Evolutionary conservation across 1,140 invertebrate species (phyloP).

Genomic region (Cotesia chilonis): DNA sequence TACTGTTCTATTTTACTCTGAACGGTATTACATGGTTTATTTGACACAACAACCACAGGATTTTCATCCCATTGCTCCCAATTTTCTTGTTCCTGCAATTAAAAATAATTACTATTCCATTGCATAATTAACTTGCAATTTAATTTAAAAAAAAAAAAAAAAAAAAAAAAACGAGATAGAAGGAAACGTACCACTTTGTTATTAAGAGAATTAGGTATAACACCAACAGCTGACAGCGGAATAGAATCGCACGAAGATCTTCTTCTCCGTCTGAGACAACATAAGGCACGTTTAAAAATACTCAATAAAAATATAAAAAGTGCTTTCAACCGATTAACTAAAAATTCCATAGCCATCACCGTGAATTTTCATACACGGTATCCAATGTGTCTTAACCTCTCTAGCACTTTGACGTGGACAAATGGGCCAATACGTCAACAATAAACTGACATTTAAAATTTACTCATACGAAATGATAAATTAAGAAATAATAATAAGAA

Average conservation of each 20-base stretch:
- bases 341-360: slow-evolving; percentile 57
- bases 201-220: slow-evolving; percentile 59
- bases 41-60: slow-evolving; percentile 54
- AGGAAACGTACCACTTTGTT: slow-evolving; percentile 40
- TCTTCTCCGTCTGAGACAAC: slow-evolving; percentile 66
- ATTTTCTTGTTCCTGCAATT: slow-evolving; percentile 58
- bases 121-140: background rate
- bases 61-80: slow-evolving; percentile 65
- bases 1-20: slow-evolving; percentile 69
- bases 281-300: slow-evolving; percentile 65
- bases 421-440: background rate
- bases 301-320: slow-evolving; percentile 64
- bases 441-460: background rate
- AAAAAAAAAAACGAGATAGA: too few species aligned
- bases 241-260: slow-evolving; percentile 65
- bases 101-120: slow-evolving; percentile 12
- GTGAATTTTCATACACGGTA: background rate
- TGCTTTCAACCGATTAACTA: slow-evolving; percentile 64
- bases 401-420: slow-evolving; percentile 23
- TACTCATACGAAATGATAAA: background rate
- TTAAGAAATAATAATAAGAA: too few species aligned
- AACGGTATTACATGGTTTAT: slow-evolving; percentile 61
- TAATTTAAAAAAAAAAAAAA: background rate
- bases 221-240: slow-evolving; percentile 65
- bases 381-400: slow-evolving; percentile 21